These are phyloP conservation scores for Hypomecis atomaria DNA, from an alignment of 2,888 invertebrate genomes.

Conservation along the genomic window DNA sequence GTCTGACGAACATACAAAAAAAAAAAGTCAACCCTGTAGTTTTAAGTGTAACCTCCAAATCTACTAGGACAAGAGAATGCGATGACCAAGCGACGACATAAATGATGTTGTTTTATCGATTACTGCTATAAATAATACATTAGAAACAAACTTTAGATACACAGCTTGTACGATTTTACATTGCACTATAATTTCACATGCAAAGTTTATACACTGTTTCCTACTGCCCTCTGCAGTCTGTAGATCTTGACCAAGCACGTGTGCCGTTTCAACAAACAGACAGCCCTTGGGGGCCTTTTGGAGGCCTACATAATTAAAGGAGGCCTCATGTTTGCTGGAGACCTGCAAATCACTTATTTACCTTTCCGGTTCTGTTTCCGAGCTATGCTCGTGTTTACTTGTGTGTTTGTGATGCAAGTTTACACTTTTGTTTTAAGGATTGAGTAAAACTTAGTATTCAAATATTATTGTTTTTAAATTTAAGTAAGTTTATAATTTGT, in stretches of 20 bases:
- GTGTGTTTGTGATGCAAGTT: conserved; percentile 1
- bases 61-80: too few relatives aligned
- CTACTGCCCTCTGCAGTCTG: background rate
- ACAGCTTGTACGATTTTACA: too few relatives aligned
- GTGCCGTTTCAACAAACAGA: conserved; percentile 25
- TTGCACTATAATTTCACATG: background rate
- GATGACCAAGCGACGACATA: too few relatives aligned
- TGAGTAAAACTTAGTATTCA: too few relatives aligned
- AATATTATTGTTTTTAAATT: too few relatives aligned
- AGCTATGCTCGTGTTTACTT: background rate
- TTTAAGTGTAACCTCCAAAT: too few relatives aligned
- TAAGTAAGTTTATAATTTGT: too few relatives aligned
- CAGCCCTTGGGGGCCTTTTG: conserved; percentile 14
- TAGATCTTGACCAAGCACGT: conserved; percentile 25
- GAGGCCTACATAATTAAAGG: conserved; percentile 30
- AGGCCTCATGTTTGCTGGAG: conserved; percentile 21
- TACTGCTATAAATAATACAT: too few relatives aligned
- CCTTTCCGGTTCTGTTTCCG: conserved; percentile 25
- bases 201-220: conserved; percentile 11
- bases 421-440: background rate
- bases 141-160: too few relatives aligned
- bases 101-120: too few relatives aligned
- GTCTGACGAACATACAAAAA: too few relatives aligned
- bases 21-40: too few relatives aligned
- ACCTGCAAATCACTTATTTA: conserved; percentile 34